Evolutionary conservation across 2,888 invertebrate species (phyloP).

Genomic region (Andrena trimmerana): DNA sequence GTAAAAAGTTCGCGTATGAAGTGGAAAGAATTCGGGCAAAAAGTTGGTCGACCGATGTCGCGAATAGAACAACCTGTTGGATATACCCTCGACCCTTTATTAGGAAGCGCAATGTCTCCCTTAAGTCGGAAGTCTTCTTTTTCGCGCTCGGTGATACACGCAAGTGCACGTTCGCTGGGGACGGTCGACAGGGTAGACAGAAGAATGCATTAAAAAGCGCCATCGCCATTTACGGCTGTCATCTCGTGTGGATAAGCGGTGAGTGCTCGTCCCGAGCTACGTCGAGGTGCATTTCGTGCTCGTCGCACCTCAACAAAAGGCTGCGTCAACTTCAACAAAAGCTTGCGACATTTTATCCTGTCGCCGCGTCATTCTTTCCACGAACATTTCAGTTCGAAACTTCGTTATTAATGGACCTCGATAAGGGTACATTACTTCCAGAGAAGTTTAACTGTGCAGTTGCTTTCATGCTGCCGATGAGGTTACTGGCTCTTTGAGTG

Average conservation of each 20-base stretch:
- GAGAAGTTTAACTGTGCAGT: background rate
- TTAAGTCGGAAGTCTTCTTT: slow-evolving; percentile 47
- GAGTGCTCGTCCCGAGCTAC: slow-evolving; percentile 60
- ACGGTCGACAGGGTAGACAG: slow-evolving; percentile 45
- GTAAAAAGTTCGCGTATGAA: background rate
- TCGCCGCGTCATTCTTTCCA: slow-evolving; percentile 44
- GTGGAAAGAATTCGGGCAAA: slow-evolving; percentile 11
- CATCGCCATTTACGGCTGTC: slow-evolving; percentile 73
- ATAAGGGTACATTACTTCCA: slow-evolving; percentile 39
- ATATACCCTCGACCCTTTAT: slow-evolving; percentile 50
- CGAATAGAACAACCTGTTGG: slow-evolving; percentile 61
- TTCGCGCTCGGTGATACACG: slow-evolving; percentile 31
- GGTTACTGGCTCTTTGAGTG: background rate
- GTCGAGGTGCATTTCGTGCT: slow-evolving; percentile 30
- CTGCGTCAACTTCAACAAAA: slow-evolving; percentile 41
- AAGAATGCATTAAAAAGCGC: slow-evolving; percentile 69
- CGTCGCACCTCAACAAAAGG: slow-evolving; percentile 16
- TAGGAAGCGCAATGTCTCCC: slow-evolving; percentile 60
- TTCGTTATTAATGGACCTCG: slow-evolving; percentile 54
- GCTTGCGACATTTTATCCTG: slow-evolving; percentile 55
- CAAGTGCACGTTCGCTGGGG: slow-evolving; percentile 7
- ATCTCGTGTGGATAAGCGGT: slow-evolving; percentile 74
- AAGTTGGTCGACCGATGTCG: background rate
- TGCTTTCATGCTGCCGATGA: background rate
- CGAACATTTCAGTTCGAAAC: slow-evolving; percentile 44